Conservation (phyloP, 2,113 vertebrate genomes). For the Ranitomeya variabilis region DNA sequence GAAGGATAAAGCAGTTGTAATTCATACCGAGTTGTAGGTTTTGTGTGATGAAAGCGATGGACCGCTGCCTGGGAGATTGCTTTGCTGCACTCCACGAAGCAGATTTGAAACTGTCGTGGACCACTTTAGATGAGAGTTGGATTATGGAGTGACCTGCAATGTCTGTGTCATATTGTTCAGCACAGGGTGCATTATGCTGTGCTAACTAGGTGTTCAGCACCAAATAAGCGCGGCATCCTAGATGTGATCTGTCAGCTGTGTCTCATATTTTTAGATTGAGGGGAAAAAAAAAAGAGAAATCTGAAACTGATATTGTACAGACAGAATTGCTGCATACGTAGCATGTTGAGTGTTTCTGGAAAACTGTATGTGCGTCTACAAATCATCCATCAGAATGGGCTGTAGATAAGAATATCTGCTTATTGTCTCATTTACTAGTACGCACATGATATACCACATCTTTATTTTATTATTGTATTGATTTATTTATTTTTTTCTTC, state of each 20-base stretch:
- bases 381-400: neutral
- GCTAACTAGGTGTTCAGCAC: conserved; percentile 93
- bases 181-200: conserved; percentile 92
- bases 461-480: neutral
- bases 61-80: conserved; percentile 99
- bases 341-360: neutral
- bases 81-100: conserved; percentile 99
- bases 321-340: conserved; percentile 58
- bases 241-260: conserved; percentile 84
- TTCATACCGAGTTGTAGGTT: conserved; percentile 98
- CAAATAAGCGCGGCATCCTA: conserved; percentile 84
- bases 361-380: neutral
- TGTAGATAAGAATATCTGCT: neutral
- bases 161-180: conserved; percentile 98
- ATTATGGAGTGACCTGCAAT: conserved; percentile 99
- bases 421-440: neutral
- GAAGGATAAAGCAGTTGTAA: conserved; percentile 95
- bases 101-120: conserved; percentile 98
- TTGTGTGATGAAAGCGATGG: conserved; percentile 98
- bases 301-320: conserved; percentile 71
- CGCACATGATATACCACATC: neutral
- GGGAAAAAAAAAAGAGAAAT: conserved; percentile 67
- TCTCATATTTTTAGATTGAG: conserved; percentile 77
- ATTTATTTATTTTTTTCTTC: conserved; percentile 60
- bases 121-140: conserved; percentile 99